Base-by-base conservation (phyloP, 2,888 invertebrate species). In the Copidosoma aretas region DNA sequence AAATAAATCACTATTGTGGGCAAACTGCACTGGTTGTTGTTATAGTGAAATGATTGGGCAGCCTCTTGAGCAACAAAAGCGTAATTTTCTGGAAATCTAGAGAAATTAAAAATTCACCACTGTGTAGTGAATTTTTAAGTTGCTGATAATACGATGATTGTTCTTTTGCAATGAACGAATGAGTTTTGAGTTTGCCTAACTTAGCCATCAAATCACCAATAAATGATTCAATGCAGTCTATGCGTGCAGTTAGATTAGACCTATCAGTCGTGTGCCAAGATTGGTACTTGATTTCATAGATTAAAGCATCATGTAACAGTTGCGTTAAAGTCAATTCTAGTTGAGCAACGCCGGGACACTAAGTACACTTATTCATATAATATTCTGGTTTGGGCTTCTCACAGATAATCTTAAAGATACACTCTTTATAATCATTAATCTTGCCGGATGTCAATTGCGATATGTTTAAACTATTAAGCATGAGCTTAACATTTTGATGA, bases 401-500 rank as follows among this genome's bases (percentile, higher is more conserved):
- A 43, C 71, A 71, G 46, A 71, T 61, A 17, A 71, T 43, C 25
- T 58, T 21, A 19, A 32, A 52, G 19, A 58, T n/a, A n/a, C 61
- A 60, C 59, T 63, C 52, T 19, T 61, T 25, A 25, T 61, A 61
- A 62, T 57, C 43, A 21, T 53, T 54, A 49, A 70, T 49, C 25
- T 58, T 52, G 21, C 52, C 58, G 39, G n/a, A 46, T 12, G 46
- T 57, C 15, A 56, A 39, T 53, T 61, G 56, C 51, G 25, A 15
- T 52, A 61, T 60, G 51, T 57, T 51, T 19, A 52, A 51, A 32
- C 21, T 58, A 39, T 49, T 12, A 15, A 72, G 43, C 64, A 73
- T 64, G 1, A 73, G 53, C n/a, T 68, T 62, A 1, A 66, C 59
- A 62, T 71, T 72, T 62, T 71, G 62, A 54, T 71, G 63, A 24